phyloP scores from a whole-genome alignment of 2,888 invertebrate species.

The Helleia helle region DNA sequence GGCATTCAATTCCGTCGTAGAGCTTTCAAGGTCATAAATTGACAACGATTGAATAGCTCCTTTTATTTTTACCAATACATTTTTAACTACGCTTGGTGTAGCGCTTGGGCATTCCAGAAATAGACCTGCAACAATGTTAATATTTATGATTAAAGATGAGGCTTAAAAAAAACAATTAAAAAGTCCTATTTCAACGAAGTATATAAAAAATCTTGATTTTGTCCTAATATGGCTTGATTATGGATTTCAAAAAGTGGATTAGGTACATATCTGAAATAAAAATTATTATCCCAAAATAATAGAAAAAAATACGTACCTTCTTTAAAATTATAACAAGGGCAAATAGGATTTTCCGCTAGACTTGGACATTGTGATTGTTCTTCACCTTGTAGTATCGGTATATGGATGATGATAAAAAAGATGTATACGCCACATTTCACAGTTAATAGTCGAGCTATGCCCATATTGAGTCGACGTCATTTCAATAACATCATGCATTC shows the following conservation, averaged over 20 bases:
- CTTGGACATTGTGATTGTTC: conserved; percentile 79
- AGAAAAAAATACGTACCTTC: conserved; percentile 75
- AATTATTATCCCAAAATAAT: no score
- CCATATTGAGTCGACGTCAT: conserved; percentile 57
- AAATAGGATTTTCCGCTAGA: conserved; percentile 84
- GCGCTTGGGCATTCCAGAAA: conserved; percentile 92
- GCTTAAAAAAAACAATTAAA: no score
- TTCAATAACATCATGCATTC: conserved; percentile 63
- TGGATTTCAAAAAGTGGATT: conserved; percentile 21
- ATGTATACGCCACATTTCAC: conserved; percentile 70
- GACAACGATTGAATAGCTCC: conserved; percentile 87
- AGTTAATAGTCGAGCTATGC: conserved; percentile 49
- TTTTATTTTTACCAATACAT: conserved; percentile 80
- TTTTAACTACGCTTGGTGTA: conserved; percentile 81
- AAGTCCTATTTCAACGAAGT: no score
- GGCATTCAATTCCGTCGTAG: conserved; percentile 81
- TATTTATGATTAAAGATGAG: conserved; percentile 12
- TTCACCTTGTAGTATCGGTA: conserved; percentile 71
- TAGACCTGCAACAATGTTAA: conserved; percentile 71
- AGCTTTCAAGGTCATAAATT: conserved; percentile 90
- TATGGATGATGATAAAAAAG: conserved; percentile 62
- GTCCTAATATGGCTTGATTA: conserved; percentile 5
- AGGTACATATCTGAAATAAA: no score
- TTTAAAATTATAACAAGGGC: conserved; percentile 94
- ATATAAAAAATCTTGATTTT: no score